phyloP scores from a whole-genome alignment of 2,888 invertebrate species.

The Nomada hirtipes region DNA sequence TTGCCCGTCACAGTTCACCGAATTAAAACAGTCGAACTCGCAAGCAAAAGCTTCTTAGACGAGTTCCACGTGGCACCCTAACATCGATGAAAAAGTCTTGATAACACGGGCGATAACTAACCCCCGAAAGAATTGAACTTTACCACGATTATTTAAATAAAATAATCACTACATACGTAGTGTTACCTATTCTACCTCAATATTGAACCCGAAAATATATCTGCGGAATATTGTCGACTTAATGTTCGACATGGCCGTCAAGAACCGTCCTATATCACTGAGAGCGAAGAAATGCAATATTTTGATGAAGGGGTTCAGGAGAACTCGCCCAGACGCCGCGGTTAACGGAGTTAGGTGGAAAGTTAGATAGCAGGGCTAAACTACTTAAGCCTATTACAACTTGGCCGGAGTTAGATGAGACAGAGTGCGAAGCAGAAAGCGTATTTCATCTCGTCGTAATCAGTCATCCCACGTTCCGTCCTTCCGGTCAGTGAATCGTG shows the following conservation, averaged over 20 bases:
- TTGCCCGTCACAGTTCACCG: not conserved
- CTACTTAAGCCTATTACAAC: conserved; percentile 55
- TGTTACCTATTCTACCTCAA: too few relatives aligned
- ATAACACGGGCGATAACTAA: too few relatives aligned
- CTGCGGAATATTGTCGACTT: too few relatives aligned
- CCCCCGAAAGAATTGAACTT: too few relatives aligned
- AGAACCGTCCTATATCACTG: conserved; percentile 3
- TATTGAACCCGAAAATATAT: too few relatives aligned
- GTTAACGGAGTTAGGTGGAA: conserved; percentile 40
- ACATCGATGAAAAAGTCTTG: too few relatives aligned
- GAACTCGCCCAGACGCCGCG: conserved; percentile 24
- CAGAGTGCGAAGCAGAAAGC: conserved; percentile 19
- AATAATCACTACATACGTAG: too few relatives aligned
- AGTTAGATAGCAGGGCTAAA: conserved; percentile 47
- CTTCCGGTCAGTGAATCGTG: not conserved
- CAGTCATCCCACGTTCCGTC: conserved; percentile 11
- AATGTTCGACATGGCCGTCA: not conserved
- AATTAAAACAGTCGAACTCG: not conserved
- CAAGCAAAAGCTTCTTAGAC: too few relatives aligned
- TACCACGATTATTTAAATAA: too few relatives aligned
- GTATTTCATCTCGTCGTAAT: conserved; percentile 28
- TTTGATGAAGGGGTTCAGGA: not conserved
- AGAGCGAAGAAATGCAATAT: conserved; percentile 1
- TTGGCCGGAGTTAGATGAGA: conserved; percentile 52
- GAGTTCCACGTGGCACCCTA: too few relatives aligned